These are phyloP conservation scores for Cordylochernes scorpioides DNA, from an alignment of 2,888 invertebrate species.

Conservation along the genomic window DNA sequence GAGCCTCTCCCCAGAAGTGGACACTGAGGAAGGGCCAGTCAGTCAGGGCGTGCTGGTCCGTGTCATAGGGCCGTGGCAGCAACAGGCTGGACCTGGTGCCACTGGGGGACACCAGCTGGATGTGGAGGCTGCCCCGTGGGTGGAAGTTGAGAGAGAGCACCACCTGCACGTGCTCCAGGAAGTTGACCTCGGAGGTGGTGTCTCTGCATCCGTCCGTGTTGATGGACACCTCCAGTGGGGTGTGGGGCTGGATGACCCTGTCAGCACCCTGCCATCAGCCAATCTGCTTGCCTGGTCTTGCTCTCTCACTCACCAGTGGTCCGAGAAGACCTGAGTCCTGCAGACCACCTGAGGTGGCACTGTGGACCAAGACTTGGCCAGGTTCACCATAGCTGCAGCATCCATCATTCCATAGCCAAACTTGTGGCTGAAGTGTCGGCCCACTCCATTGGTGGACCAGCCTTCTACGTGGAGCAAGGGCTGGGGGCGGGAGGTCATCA, in stretches of 20 bases:
- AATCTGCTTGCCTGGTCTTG: too few species aligned
- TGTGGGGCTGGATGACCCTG: too few species aligned
- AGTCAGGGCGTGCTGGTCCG: constrained; percentile 72
- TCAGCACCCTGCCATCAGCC: too few species aligned
- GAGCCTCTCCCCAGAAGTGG: constrained; percentile 64
- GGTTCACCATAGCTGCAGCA: constrained; percentile 41
- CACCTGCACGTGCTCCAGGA: constrained; percentile 58
- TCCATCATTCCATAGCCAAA: constrained; percentile 77
- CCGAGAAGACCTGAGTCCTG: too few species aligned
- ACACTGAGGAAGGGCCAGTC: constrained; percentile 98
- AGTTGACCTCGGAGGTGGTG: constrained; percentile 22
- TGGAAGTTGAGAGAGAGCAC: constrained; percentile 38
- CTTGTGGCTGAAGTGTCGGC: constrained; percentile 42
- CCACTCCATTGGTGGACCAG: constrained; percentile 52
- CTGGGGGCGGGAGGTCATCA: constrained; percentile 49
- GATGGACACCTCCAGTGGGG: constrained; percentile 25
- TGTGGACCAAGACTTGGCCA: constrained; percentile 38
- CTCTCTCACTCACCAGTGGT: too few species aligned
- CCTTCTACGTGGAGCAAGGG: constrained; percentile 39
- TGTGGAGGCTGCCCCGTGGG: constrained; percentile 45
- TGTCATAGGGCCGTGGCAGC: constrained; percentile 74
- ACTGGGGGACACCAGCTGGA: constrained; percentile 43
- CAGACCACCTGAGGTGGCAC: constrained; percentile 25
- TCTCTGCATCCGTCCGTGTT: constrained; percentile 30
- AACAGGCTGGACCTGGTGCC: constrained; percentile 69